These are phyloP conservation scores for Pollenia labialis DNA, from an alignment of 2,888 invertebrate genomes.

Conservation along the genomic window DNA sequence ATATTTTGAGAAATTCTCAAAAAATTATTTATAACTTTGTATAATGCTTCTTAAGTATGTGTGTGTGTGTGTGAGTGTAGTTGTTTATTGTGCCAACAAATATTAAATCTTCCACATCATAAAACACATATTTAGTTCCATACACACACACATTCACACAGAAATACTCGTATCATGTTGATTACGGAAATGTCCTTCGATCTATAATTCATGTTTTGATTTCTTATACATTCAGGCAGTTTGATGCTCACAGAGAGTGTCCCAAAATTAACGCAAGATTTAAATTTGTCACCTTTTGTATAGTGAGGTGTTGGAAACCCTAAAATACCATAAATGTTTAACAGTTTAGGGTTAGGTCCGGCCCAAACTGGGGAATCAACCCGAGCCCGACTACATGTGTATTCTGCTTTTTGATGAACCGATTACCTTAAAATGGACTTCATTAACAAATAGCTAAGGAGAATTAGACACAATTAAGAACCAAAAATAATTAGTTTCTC, in stretches of 20 bases:
- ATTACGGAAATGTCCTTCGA: constrained; percentile 31
- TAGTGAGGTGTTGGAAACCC: neutral
- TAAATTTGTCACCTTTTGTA: neutral
- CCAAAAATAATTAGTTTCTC: too few relatives aligned
- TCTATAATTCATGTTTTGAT: constrained; percentile 43
- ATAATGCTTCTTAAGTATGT: neutral
- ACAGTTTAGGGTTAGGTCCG: too few relatives aligned
- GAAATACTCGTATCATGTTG: constrained; percentile 22
- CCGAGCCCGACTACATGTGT: too few relatives aligned
- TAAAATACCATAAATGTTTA: too few relatives aligned
- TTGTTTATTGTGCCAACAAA: constrained; percentile 69
- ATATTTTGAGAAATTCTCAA: constrained; percentile 43
- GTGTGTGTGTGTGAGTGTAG: constrained; percentile 32
- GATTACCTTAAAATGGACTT: too few relatives aligned
- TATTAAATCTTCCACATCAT: constrained; percentile 63
- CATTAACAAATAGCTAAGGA: too few relatives aligned
- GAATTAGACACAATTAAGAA: too few relatives aligned
- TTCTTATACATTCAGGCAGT: neutral
- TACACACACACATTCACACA: neutral
- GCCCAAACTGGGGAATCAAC: too few relatives aligned
- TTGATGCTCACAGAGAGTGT: neutral
- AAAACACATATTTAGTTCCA: constrained; percentile 22
- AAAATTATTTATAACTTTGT: constrained; percentile 67
- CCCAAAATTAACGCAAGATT: too few relatives aligned
- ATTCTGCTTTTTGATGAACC: too few relatives aligned